phyloP scores from a whole-genome alignment of 2,113 vertebrate species.

The Butastur rufipennis region DNA sequence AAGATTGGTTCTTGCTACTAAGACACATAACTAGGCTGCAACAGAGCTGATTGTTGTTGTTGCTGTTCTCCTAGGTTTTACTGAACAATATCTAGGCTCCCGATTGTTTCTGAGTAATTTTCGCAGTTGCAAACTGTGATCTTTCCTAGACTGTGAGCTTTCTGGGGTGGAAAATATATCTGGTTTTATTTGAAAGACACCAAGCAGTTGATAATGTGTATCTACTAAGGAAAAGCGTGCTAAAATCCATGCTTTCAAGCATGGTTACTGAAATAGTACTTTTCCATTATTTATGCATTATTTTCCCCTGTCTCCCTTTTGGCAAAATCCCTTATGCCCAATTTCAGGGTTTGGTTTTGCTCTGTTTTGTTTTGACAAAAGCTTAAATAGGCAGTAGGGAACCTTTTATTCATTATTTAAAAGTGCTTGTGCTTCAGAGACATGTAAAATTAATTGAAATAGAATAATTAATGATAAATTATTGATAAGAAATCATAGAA shows the following conservation, averaged over 20 bases:
- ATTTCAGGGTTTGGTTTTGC: not conserved
- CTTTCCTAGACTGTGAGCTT: not conserved
- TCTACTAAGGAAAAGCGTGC: not conserved
- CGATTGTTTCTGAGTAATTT: not conserved
- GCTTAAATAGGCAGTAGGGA: not conserved
- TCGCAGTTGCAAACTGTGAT: not conserved
- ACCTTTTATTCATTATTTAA: not conserved
- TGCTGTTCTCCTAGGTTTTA: constrained; percentile 27
- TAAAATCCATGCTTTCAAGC: not conserved
- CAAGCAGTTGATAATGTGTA: not conserved
- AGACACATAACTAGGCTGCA: constrained; percentile 80
- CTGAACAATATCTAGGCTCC: not conserved
- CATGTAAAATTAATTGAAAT: not conserved
- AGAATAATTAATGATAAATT: not conserved
- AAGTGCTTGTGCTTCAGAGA: not conserved
- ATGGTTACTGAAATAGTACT: not conserved
- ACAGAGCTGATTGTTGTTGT: not conserved
- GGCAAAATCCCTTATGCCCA: not conserved
- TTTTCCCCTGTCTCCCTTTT: not conserved
- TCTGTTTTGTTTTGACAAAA: not conserved
- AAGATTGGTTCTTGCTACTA: constrained; percentile 83
- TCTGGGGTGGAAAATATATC: not conserved
- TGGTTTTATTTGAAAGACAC: not conserved
- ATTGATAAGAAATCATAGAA: not conserved
- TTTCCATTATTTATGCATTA: not conserved